Percentiles rank a stretch among this genome's conserved stretches.
Conservation (phyloP, 2,113 vertebrate genomes). For the Hoplias malabaricus region DNA sequence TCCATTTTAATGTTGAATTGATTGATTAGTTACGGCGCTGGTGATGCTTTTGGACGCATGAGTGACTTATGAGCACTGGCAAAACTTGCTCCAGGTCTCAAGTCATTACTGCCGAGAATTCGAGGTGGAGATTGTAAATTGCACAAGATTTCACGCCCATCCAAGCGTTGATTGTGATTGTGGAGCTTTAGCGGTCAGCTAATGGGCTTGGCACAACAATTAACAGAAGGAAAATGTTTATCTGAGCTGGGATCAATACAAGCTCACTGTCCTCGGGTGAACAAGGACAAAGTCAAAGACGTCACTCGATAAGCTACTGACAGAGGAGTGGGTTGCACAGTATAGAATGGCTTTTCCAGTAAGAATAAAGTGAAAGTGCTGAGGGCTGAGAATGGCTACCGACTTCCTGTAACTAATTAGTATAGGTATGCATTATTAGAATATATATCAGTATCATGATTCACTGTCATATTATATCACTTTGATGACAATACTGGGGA, state of each 20-base stretch:
- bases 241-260: slow-evolving; percentile 65
- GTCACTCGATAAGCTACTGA: slow-evolving; percentile 54
- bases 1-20: slow-evolving; percentile 31
- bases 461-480: too few species aligned
- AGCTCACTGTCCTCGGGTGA: slow-evolving; percentile 56
- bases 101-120: slow-evolving; percentile 46
- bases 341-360: slow-evolving; percentile 50
- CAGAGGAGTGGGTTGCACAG: slow-evolving; percentile 11
- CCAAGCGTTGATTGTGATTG: slow-evolving; percentile 48
- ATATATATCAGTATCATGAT: too few species aligned
- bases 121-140: slow-evolving; percentile 54
- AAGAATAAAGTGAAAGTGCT: slow-evolving; percentile 40
- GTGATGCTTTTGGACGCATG: slow-evolving; percentile 38
- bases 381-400: slow-evolving; percentile 48
- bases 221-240: slow-evolving; percentile 69
- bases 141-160: slow-evolving; percentile 52
- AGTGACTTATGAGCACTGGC: slow-evolving; percentile 45
- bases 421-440: too few species aligned
- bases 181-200: slow-evolving; percentile 32
- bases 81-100: slow-evolving; percentile 39
- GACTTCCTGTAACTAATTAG: slow-evolving; percentile 54
- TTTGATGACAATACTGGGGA: too few species aligned
- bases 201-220: slow-evolving; percentile 63
- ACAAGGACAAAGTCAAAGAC: slow-evolving; percentile 64
- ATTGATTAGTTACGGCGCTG: slow-evolving; percentile 44